Evolutionary conservation across 2,113 vertebrate species (phyloP).

Genomic region (Andinoacara biseriatus): DNA sequence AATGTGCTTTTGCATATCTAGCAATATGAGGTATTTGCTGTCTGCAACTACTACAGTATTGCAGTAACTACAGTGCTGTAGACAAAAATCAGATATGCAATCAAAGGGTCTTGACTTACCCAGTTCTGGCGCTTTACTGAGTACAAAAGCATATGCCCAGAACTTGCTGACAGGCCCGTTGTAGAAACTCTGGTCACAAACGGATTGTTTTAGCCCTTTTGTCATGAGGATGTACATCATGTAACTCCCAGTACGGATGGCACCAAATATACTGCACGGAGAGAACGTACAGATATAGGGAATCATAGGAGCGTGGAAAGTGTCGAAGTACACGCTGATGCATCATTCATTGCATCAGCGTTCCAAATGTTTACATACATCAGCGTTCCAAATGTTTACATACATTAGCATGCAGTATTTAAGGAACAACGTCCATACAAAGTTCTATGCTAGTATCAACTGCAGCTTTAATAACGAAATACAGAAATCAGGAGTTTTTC

Average conservation of each 20-base stretch:
- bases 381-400: too few species aligned
- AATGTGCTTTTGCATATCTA: neutral
- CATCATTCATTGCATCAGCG: too few species aligned
- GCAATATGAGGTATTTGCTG: neutral
- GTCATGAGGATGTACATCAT: constrained; percentile 98
- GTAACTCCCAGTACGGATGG: constrained; percentile 96
- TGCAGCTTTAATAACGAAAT: neutral
- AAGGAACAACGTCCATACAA: too few species aligned
- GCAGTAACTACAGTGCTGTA: neutral
- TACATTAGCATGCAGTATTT: too few species aligned
- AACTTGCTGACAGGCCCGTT: constrained; percentile 99
- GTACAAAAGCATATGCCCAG: constrained; percentile 99
- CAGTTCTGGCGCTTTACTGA: constrained; percentile 98
- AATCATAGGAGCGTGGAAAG: neutral
- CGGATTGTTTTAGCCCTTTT: constrained; percentile 97
- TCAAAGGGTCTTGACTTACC: constrained; percentile 82
- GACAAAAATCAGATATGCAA: neutral
- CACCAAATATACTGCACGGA: constrained; percentile 93
- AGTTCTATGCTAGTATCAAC: neutral
- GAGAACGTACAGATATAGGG: neutral
- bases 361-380: too few species aligned
- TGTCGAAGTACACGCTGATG: neutral
- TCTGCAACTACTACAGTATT: neutral
- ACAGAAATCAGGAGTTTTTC: neutral
- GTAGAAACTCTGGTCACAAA: constrained; percentile 99